These are phyloP conservation scores for Hypomesus transpacificus DNA, from an alignment of 2,113 vertebrate species.

Conservation along the genomic window DNA sequence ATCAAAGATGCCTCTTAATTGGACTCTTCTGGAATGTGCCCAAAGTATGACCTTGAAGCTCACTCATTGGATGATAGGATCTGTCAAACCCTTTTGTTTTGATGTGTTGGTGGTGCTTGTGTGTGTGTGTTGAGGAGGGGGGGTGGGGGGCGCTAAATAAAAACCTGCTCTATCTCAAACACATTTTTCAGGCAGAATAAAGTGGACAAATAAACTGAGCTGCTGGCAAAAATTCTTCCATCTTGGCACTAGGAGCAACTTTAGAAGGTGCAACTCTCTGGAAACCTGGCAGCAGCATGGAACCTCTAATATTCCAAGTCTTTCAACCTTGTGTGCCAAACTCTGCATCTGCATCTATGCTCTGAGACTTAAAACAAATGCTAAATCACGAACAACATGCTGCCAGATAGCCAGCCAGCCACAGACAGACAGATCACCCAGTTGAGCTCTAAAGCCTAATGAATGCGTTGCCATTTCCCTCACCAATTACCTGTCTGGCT, in stretches of 20 bases:
- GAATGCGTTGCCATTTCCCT: constrained; percentile 22
- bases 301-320: neutral
- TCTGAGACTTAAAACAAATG: constrained; percentile 17
- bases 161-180: too few relatives aligned
- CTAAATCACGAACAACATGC: constrained; percentile 1
- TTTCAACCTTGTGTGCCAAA: neutral
- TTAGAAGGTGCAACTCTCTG: neutral
- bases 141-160: too few relatives aligned
- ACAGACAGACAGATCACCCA: neutral
- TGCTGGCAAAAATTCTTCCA: neutral
- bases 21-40: neutral
- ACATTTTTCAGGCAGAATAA: neutral
- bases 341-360: neutral
- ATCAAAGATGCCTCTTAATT: neutral
- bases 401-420: constrained; percentile 3
- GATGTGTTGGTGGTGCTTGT: too few relatives aligned
- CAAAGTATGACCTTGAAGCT: neutral
- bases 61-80: too few relatives aligned
- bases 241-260: neutral
- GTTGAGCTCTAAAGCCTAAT: constrained; percentile 25
- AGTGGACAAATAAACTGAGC: neutral
- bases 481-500: constrained; percentile 19
- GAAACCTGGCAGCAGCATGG: neutral
- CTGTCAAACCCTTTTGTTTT: too few relatives aligned
- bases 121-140: too few relatives aligned